Base-by-base conservation (phyloP, 2,113 vertebrate species). In the Myotis yumanensis region DNA sequence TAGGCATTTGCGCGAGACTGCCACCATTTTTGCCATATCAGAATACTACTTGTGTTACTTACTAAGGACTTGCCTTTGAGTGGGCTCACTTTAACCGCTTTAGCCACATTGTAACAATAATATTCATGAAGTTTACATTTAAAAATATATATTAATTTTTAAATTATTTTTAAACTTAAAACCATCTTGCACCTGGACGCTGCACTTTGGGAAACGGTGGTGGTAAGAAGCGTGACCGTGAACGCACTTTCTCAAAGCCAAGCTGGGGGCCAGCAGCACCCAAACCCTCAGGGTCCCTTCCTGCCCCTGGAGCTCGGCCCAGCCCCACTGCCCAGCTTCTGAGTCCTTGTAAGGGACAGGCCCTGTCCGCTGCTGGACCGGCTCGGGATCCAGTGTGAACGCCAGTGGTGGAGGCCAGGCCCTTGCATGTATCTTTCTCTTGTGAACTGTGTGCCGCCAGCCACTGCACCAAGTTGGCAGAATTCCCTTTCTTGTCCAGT, bases 401-500 rank as follows among this genome's bases (percentile, higher is more conserved):
- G 12, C 69, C 46, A 46, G 57, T 9, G 52, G 43, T 88, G 48
- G 90, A 75, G 57, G 64, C 59, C 80, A 76, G 89, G 66, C 18
- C 76, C 28, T 54, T 3, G 11, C 62, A 37, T 73, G 72, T 28
- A 43, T 52, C 73, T 82, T 81, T 68, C 54, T 91, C 76, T 89
- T 46, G 54, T 43, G 75, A 80, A 48, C 90, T 37, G 18, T 14
- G 25, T 87, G 77, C 87, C 71, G 86, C 52, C 10, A 5, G 86
- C 52, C 10, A 6, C 89, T 69, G 88, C 77, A 81, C 77, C 69
- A 90, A 69, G 10, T 89, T 75, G 62, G 76, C 86, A 90, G 85
- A 96, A 79, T 95, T 86, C 96, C 92, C 90, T 96, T 97, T 97
- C 92, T 96, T 77, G 92, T 95, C 62, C 32, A 46, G 95, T 96